These are phyloP conservation scores for Darevskia mixta DNA, from an alignment of 2,797 vertebrate genomes.

Conservation along the genomic window DNA sequence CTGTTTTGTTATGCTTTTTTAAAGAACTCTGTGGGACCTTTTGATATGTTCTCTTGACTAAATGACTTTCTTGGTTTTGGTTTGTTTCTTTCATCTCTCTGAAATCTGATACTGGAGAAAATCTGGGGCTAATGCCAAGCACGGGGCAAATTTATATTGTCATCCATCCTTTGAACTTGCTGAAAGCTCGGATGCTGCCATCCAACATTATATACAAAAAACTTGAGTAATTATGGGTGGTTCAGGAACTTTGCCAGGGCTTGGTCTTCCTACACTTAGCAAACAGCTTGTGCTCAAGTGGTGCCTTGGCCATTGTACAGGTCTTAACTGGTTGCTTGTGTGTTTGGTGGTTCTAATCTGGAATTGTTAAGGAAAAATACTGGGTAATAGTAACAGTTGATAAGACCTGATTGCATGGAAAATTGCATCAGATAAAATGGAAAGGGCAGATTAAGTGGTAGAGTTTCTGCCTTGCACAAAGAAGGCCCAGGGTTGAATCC, in stretches of 20 bases:
- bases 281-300: background rate
- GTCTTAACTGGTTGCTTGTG: background rate
- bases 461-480: too few species aligned
- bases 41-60: background rate
- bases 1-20: background rate
- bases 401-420: background rate
- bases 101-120: background rate
- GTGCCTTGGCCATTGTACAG: constrained; percentile 1
- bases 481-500: too few species aligned
- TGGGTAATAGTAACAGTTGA: constrained; percentile 1
- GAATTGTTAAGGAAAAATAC: constrained; percentile 25
- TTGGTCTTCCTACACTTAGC: background rate
- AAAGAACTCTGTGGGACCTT: background rate
- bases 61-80: background rate
- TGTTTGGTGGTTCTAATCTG: background rate
- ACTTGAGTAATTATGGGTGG: background rate
- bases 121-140: background rate
- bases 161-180: constrained; percentile 19
- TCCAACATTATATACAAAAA: background rate
- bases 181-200: background rate
- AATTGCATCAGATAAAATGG: too few species aligned
- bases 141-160: background rate
- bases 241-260: background rate
- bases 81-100: background rate
- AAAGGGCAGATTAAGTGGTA: too few species aligned